Conservation (phyloP, 2,797 vertebrate genomes). For the Pithecia hirsuta region DNA sequence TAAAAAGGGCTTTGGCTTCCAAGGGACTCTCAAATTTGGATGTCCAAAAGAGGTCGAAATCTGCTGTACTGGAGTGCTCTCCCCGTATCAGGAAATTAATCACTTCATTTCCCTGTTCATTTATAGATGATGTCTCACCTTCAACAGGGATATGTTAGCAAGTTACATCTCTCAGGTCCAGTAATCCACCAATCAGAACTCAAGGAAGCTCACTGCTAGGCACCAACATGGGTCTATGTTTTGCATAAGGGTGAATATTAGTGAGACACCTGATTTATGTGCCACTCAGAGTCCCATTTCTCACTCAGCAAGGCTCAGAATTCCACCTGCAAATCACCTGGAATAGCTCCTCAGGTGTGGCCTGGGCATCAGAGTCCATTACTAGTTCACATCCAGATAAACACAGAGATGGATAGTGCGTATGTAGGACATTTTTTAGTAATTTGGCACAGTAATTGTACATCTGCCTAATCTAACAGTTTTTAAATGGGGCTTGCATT, state of each 20-base stretch:
- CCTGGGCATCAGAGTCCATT: background rate
- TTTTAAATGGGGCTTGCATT: background rate
- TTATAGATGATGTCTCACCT: background rate
- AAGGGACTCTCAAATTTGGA: background rate
- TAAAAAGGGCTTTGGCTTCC: background rate
- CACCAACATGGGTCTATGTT: no score
- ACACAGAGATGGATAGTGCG: background rate
- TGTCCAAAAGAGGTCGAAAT: background rate
- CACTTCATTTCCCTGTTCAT: background rate
- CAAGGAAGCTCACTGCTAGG: background rate
- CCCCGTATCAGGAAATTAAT: no score
- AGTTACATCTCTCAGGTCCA: background rate
- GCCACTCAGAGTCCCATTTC: background rate
- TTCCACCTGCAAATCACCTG: background rate
- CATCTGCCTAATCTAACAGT: background rate
- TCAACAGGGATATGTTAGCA: background rate
- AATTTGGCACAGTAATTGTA: background rate
- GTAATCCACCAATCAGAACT: background rate
- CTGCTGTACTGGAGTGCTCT: background rate
- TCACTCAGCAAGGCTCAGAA: background rate
- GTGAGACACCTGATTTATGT: background rate
- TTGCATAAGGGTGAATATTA: background rate
- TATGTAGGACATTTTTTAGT: background rate
- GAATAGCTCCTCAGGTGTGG: background rate
- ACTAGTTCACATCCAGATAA: background rate